These are phyloP conservation scores for Paracanthobrama guichenoti DNA, from an alignment of 2,113 vertebrate genomes.

Conservation along the genomic window DNA sequence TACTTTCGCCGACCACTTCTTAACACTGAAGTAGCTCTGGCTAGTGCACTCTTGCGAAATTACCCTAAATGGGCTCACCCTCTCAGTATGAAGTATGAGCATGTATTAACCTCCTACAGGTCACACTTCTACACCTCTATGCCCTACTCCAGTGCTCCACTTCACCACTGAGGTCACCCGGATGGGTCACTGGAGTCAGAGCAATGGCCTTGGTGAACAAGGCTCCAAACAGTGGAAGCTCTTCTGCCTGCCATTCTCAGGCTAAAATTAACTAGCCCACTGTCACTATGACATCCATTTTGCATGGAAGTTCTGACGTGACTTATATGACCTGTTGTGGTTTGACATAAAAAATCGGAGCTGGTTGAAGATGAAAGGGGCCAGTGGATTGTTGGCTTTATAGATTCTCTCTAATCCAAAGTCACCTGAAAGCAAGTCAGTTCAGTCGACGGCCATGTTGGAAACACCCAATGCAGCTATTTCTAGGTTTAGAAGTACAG, in stretches of 20 bases:
- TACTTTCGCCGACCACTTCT: constrained; percentile 41
- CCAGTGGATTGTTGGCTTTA: background rate
- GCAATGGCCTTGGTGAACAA: background rate
- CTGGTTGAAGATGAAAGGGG: background rate
- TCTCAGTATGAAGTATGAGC: constrained; percentile 47
- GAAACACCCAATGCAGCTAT: background rate
- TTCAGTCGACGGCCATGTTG: background rate
- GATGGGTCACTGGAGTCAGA: background rate
- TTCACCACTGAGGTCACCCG: constrained; percentile 3
- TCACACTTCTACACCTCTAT: constrained; percentile 16
- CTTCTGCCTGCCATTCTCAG: constrained; percentile 10
- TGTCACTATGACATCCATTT: constrained; percentile 20
- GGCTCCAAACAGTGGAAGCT: background rate
- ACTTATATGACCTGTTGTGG: constrained; percentile 6
- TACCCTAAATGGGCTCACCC: constrained; percentile 54
- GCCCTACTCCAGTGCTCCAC: constrained; percentile 9
- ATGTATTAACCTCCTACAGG: constrained; percentile 48
- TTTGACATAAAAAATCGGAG: constrained; percentile 16
- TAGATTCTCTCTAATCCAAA: background rate
- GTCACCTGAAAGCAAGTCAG: background rate
- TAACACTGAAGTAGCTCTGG: constrained; percentile 50
- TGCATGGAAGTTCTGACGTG: background rate
- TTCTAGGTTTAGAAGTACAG: background rate
- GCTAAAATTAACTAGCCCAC: constrained; percentile 42
- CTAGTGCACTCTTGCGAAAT: constrained; percentile 54